These are phyloP conservation scores for Antidorcas marsupialis DNA, from an alignment of 2,113 vertebrate species.

Conservation along the genomic window DNA sequence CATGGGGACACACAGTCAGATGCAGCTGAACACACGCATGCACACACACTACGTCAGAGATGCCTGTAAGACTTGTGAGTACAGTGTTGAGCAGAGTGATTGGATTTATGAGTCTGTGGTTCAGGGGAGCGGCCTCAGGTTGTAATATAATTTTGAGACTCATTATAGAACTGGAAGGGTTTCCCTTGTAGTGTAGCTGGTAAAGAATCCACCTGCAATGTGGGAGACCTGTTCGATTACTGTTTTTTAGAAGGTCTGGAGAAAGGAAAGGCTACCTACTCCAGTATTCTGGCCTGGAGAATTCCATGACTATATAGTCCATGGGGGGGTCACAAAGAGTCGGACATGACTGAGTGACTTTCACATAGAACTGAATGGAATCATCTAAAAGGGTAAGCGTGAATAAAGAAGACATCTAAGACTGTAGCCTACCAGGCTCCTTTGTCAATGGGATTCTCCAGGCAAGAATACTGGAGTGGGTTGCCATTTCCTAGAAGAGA, in stretches of 20 bases:
- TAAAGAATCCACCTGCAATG: background rate
- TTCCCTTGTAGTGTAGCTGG: background rate
- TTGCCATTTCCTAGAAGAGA: background rate
- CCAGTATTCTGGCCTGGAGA: background rate
- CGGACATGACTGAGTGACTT: background rate
- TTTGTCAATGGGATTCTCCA: background rate
- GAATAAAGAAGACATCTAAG: background rate
- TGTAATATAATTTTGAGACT: background rate
- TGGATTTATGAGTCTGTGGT: background rate
- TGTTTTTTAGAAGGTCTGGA: background rate
- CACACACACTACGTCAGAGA: background rate
- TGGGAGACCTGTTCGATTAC: background rate
- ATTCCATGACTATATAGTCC: background rate
- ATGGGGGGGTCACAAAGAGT: background rate
- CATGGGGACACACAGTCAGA: background rate
- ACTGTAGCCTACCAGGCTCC: background rate
- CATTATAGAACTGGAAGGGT: background rate
- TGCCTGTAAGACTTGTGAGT: background rate
- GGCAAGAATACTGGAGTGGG: background rate
- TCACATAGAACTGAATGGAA: background rate
- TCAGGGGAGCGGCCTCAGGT: background rate
- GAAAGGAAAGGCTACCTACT: background rate
- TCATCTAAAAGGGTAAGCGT: background rate
- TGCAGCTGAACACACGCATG: background rate
- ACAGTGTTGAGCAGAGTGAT: background rate